These are phyloP conservation scores for Heterohyrax brucei DNA, from an alignment of 2,797 vertebrate species.

Conservation along the genomic window DNA sequence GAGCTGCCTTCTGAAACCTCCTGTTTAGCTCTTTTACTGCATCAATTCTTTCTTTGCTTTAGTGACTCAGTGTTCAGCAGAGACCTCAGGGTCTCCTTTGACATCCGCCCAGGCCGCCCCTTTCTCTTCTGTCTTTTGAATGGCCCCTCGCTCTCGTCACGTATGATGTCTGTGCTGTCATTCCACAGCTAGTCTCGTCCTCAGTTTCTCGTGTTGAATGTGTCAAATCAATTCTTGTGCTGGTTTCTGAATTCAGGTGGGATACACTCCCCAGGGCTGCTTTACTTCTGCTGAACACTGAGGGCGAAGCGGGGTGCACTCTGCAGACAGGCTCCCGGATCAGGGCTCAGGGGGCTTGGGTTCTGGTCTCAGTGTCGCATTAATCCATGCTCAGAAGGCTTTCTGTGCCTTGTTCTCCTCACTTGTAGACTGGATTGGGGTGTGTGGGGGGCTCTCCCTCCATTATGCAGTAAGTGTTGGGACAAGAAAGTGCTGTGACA, in stretches of 20 bases:
- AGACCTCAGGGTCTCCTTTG: too few species aligned
- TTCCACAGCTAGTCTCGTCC: too few species aligned
- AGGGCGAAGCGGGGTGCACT: neutral
- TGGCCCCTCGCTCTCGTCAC: too few species aligned
- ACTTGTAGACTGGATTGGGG: too few species aligned
- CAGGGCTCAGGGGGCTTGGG: neutral
- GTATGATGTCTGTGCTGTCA: too few species aligned
- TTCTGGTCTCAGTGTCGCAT: neutral
- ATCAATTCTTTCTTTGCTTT: too few species aligned
- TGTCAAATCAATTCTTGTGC: neutral
- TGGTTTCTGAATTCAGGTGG: neutral
- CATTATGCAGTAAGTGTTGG: neutral
- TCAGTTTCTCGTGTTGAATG: neutral
- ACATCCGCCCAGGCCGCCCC: too few species aligned
- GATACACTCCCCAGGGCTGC: neutral
- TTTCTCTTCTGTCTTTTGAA: too few species aligned
- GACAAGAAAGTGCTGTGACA: neutral
- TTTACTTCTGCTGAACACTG: neutral
- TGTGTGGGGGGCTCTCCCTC: neutral
- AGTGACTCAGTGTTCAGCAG: too few species aligned
- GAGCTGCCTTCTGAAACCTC: too few species aligned
- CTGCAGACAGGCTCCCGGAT: neutral
- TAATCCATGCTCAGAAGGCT: accelerated
- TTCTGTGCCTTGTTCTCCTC: neutral
- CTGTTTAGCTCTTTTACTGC: too few species aligned